Conservation (phyloP, 2,113 vertebrate genomes). For the Mesoclemmys tuberculata region DNA sequence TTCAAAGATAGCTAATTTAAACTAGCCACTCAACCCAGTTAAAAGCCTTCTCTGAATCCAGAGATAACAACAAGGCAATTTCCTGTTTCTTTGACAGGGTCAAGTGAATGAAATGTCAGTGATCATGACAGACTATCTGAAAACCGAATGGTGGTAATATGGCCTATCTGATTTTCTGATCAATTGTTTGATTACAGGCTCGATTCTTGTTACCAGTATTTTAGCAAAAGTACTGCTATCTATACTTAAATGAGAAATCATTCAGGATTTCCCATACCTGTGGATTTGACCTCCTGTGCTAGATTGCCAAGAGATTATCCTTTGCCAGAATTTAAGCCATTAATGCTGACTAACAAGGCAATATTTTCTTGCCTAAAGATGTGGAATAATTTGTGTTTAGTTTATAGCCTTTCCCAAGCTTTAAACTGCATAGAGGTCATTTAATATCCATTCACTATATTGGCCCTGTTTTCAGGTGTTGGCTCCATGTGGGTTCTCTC, state of each 20-base stretch:
- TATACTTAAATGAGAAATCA: slow-evolving; percentile 21
- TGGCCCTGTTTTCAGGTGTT: too few relatives aligned
- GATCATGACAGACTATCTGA: slow-evolving; percentile 51
- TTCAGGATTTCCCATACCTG: not conserved
- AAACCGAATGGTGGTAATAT: slow-evolving; percentile 14
- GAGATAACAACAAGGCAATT: slow-evolving; percentile 28
- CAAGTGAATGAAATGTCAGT: slow-evolving; percentile 17
- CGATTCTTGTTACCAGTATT: not conserved
- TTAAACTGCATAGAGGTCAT: not conserved
- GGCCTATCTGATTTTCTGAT: slow-evolving; percentile 12
- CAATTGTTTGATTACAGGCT: not conserved
- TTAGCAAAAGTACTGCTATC: slow-evolving; percentile 19
- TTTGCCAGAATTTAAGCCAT: not conserved
- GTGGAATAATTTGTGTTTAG: not conserved
- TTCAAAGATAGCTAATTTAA: slow-evolving; percentile 56
- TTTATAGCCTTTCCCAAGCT: not conserved
- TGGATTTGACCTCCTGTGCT: not conserved
- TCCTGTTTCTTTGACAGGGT: slow-evolving; percentile 48
- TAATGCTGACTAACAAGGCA: not conserved
- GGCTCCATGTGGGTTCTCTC: too few relatives aligned
- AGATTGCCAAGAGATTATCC: not conserved
- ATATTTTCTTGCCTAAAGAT: accelerated
- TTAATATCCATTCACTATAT: not conserved
- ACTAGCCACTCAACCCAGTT: slow-evolving; percentile 31
- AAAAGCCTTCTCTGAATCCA: slow-evolving; percentile 17